phyloP scores from a whole-genome alignment of 1,140 invertebrate genomes.

The Cydia amplana region DNA sequence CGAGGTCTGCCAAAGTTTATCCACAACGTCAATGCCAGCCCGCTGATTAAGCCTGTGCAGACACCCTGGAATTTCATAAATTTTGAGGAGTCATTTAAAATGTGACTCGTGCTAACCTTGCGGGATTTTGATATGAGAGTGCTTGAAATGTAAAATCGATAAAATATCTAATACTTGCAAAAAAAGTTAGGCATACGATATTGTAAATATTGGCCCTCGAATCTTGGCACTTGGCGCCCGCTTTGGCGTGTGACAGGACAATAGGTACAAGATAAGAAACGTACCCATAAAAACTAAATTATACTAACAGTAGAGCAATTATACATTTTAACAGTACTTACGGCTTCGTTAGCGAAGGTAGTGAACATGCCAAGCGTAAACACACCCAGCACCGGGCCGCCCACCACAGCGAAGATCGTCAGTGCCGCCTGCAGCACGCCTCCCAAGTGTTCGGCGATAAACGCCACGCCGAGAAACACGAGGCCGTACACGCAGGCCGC shows the following conservation, averaged over 20 bases:
- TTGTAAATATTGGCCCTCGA: too few relatives aligned
- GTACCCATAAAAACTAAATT: too few relatives aligned
- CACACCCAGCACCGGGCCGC: slow-evolving; percentile 89
- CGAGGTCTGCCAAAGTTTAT: slow-evolving; percentile 92
- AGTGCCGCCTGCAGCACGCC: slow-evolving; percentile 87
- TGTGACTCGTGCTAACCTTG: too few relatives aligned
- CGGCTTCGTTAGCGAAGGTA: slow-evolving; percentile 81
- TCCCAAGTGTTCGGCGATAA: slow-evolving; percentile 86
- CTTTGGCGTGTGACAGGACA: too few relatives aligned
- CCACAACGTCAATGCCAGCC: slow-evolving; percentile 88
- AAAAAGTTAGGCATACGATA: too few relatives aligned
- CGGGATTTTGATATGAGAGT: too few relatives aligned
- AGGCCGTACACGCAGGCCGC: slow-evolving; percentile 85
- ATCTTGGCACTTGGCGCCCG: too few relatives aligned
- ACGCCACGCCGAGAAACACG: slow-evolving; percentile 85
- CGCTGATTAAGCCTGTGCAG: slow-evolving; percentile 82
- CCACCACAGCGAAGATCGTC: slow-evolving; percentile 89
- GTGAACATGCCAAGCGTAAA: slow-evolving; percentile 90
- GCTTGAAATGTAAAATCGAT: too few relatives aligned
- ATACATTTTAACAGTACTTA: slow-evolving; percentile 35
- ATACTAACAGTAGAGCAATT: too few relatives aligned
- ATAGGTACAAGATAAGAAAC: too few relatives aligned
- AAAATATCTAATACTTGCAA: too few relatives aligned
- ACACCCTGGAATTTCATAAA: slow-evolving; percentile 85
- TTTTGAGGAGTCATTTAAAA: too few relatives aligned